Conservation (phyloP, 2,797 vertebrate genomes). For the Eupleurogrammus muticus region DNA sequence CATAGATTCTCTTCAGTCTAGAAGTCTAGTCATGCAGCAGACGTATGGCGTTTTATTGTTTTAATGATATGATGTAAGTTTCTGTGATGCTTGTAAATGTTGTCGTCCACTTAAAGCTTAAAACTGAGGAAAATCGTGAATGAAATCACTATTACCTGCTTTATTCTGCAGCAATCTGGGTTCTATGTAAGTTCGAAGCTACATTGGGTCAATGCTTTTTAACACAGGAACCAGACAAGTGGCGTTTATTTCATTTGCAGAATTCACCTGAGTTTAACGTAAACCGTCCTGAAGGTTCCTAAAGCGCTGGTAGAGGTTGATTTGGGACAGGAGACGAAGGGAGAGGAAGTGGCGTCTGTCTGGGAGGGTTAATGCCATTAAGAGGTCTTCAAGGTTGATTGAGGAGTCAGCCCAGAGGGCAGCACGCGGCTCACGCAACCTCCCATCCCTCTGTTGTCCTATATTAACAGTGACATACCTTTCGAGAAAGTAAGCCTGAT, state of each 20-base stretch:
- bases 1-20: too few relatives aligned
- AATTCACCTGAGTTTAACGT: neutral
- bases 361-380: neutral
- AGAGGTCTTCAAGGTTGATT: neutral
- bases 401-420: neutral
- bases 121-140: too few relatives aligned
- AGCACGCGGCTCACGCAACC: neutral
- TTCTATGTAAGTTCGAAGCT: neutral
- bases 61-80: too few relatives aligned
- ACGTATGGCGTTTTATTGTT: too few relatives aligned
- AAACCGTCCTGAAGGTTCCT: neutral
- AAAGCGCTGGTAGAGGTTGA: neutral
- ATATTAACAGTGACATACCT: neutral
- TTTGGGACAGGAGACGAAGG: neutral
- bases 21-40: too few relatives aligned
- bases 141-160: too few relatives aligned
- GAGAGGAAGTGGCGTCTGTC: slow-evolving; percentile 1
- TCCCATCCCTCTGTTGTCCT: neutral
- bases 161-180: too few relatives aligned
- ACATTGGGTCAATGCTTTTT: neutral
- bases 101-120: too few relatives aligned
- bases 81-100: too few relatives aligned
- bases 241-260: neutral
- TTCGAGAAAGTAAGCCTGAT: neutral
- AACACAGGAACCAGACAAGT: neutral